Evolutionary conservation across 2,797 vertebrate species (phyloP), one percentile per base, ranked within the genome.

Genomic region (Zonotrichia albicollis): DNA sequence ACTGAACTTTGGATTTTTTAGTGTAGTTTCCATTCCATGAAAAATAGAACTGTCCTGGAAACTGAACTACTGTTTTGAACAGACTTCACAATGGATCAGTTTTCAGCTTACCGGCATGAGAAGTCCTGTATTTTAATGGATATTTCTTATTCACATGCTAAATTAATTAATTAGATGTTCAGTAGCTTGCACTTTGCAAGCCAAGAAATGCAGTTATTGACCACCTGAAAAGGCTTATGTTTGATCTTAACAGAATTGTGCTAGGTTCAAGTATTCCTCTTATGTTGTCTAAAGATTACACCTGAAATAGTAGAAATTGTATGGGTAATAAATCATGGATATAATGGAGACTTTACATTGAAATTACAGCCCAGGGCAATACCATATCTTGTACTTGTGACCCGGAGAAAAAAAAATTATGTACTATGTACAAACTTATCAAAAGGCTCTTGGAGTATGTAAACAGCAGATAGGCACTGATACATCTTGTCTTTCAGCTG

Each of bases 21-120:
- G 29, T 83, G 65, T 55, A 57, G n/a, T 91, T 96, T 91, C 61
- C 53, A 80, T 50, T 87, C 61, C 54, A 34, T 89, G 87, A 92
- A 96, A 96, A 89, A 42, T 6, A 83, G 53, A 96, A 53, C 57
- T 77, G 53, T 87, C 64, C 42, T 38, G 77, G 87, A 93, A 90
- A 89, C 30, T 25, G 38, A 81, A 57, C 90, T 94, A 80, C 91
- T 85, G 81, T 89, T 93, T 92, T 89, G 91, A 87, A 77, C 45
- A 71, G 68, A 50, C 74, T 92, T 94, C 91, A 67, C 48, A 80
- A 61, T 83, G 64, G 29, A 64, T 89, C 23, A 53, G 67, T 62
- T 92, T 94, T 93, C 74, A 73, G 36, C 27, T 93, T 77, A 23
- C 38, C 72, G 89, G 38, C 25, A 18, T 79, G 34, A 77, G 85